Conservation (phyloP, 1,140 invertebrate species). For the Aculops lycopersici region DNA sequence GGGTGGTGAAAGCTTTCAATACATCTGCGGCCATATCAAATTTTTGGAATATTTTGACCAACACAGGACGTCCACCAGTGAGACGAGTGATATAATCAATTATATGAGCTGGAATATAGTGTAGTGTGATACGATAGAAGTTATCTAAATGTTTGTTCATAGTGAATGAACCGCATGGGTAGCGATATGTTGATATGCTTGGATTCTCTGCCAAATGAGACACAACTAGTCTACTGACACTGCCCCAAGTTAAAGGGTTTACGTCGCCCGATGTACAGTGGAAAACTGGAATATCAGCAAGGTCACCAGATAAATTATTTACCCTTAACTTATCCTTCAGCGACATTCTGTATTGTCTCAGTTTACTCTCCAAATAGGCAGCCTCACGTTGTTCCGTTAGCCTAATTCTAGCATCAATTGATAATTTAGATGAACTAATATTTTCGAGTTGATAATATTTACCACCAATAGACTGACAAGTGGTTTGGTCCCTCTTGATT, state of each 20-base stretch:
- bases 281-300: constrained; percentile 49
- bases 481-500: too few relatives aligned
- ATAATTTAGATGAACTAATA: background rate
- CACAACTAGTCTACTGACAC: constrained; percentile 12
- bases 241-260: constrained; percentile 52
- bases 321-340: background rate
- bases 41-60: constrained; percentile 19
- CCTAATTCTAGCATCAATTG: background rate
- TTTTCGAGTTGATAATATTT: too few relatives aligned
- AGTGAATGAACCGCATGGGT: constrained; percentile 21
- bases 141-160: constrained; percentile 33
- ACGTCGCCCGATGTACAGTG: constrained; percentile 57
- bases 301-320: too few relatives aligned
- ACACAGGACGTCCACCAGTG: constrained; percentile 26
- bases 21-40: background rate
- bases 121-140: constrained; percentile 42
- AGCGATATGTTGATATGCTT: constrained; percentile 11
- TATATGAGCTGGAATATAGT: constrained; percentile 47
- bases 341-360: background rate
- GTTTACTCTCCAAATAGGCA: background rate
- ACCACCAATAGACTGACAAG: too few relatives aligned
- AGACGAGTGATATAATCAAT: constrained; percentile 34
- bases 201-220: constrained; percentile 11
- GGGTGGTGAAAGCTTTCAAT: background rate
- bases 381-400: background rate